These are phyloP conservation scores for Raja brachyura DNA, from an alignment of 2,113 vertebrate genomes.

Conservation along the genomic window DNA sequence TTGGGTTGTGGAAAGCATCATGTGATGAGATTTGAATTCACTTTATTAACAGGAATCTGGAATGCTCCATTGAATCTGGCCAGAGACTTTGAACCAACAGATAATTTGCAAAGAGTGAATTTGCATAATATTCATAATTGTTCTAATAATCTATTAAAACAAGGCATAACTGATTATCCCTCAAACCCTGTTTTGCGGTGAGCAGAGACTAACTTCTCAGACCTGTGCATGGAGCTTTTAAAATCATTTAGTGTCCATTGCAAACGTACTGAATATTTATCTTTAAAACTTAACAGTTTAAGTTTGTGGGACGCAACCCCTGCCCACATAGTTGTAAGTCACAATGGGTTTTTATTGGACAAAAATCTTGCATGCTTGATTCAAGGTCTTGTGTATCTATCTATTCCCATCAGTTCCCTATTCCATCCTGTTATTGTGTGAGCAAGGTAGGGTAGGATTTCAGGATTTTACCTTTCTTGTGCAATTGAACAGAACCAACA, in stretches of 20 bases:
- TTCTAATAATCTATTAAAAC: too few relatives aligned
- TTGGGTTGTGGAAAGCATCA: background rate
- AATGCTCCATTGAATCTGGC: background rate
- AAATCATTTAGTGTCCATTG: background rate
- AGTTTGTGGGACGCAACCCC: background rate
- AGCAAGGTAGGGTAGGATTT: background rate
- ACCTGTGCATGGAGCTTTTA: background rate
- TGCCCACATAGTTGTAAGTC: background rate
- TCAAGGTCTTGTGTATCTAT: too few relatives aligned
- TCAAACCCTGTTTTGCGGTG: too few relatives aligned
- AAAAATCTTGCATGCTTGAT: background rate
- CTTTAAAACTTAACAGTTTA: background rate
- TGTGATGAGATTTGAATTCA: background rate
- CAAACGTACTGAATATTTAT: background rate
- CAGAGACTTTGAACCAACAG: background rate
- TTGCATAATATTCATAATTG: too few relatives aligned
- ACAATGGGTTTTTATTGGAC: background rate
- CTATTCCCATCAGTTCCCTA: too few relatives aligned
- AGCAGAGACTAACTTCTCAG: too few relatives aligned
- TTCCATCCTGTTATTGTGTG: background rate
- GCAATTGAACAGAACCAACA: background rate
- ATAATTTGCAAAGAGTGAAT: background rate
- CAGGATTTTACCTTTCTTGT: background rate
- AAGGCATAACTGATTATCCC: too few relatives aligned
- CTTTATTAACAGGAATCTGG: background rate